These are phyloP conservation scores for Buceros bicornis DNA, from an alignment of 2,797 vertebrate species.

Conservation along the genomic window DNA sequence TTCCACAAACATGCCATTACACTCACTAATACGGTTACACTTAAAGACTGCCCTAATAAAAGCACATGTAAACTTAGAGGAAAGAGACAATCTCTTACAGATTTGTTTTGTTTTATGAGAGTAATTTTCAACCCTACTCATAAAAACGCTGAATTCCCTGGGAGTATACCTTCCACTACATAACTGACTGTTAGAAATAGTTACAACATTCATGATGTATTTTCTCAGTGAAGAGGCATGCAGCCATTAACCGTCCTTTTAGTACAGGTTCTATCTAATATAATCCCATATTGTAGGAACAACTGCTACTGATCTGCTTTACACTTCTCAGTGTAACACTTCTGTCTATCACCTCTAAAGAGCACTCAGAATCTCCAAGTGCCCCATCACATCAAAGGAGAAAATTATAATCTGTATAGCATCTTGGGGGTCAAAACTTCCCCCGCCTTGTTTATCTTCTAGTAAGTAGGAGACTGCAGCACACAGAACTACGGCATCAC, in stretches of 20 bases:
- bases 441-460: not conserved
- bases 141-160: not conserved
- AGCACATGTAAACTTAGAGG: constrained; percentile 4
- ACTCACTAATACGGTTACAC: constrained; percentile 31
- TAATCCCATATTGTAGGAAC: not conserved
- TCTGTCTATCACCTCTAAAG: not conserved
- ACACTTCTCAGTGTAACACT: not conserved
- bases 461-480: not conserved
- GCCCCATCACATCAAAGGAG: not conserved
- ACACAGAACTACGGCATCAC: not conserved
- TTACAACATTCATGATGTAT: not conserved
- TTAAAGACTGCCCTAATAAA: not conserved
- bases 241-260: constrained; percentile 26
- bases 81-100: constrained; percentile 11
- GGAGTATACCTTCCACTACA: constrained; percentile 13
- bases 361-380: not conserved
- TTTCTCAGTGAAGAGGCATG: constrained; percentile 7
- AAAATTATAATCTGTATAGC: not conserved
- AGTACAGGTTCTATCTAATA: constrained; percentile 1
- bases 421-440: not conserved
- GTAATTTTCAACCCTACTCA: constrained; percentile 39
- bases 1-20: constrained; percentile 59
- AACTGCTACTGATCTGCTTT: not conserved
- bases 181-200: constrained; percentile 51
- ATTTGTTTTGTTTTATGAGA: constrained; percentile 9